Base-by-base conservation (phyloP, 1,140 invertebrate genomes). In the Neodiprion lecontei region DNA sequence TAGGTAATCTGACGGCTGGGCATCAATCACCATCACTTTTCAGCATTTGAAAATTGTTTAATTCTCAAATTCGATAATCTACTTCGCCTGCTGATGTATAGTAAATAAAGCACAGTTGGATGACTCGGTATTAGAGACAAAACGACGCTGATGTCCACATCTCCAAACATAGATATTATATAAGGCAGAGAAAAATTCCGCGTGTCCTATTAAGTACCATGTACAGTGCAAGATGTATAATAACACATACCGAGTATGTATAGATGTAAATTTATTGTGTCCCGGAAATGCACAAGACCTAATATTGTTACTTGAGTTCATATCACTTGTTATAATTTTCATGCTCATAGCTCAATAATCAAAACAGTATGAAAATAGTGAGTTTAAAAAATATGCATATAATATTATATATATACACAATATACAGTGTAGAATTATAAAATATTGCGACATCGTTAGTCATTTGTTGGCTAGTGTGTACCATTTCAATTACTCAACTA, bases 171-270 rank as follows among this genome's bases (percentile, higher is more conserved):
- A 40, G 28, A 40, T 40, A 40, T 40, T 40, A 40, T 40, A 40
- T 40, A 40, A 40, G 28, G 28, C 28, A 40, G 28, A 40, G 5
- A 40, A 40, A 1, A 40, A 40, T 40, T 61, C 11, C 53, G 9
- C 53, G 53, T 61, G 9, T 61, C 53, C 2, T 40, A 40, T 40
- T 17, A 61, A 61, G 53, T 61, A 61, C 53, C 8, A 61, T 61
- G 53, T 61, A 61, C 53, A 14, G 53, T 61, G 53, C 53, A 61
- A 61, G 53, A 61, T 14, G 9, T 61, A 61, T 61, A 61, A 61
- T 61, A 61, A 61, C n/a, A 61, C 53, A 61, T 61, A 61, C 53
- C 53, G 53, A 61, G 53, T 61, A 61, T 61, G 53, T 61, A 61
- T 17, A 17, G 5, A 61, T 61, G 53, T 40, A 40, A 40, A 40